phyloP scores from a whole-genome alignment of 1,140 invertebrate species.

The Drosophila eugracilis region DNA sequence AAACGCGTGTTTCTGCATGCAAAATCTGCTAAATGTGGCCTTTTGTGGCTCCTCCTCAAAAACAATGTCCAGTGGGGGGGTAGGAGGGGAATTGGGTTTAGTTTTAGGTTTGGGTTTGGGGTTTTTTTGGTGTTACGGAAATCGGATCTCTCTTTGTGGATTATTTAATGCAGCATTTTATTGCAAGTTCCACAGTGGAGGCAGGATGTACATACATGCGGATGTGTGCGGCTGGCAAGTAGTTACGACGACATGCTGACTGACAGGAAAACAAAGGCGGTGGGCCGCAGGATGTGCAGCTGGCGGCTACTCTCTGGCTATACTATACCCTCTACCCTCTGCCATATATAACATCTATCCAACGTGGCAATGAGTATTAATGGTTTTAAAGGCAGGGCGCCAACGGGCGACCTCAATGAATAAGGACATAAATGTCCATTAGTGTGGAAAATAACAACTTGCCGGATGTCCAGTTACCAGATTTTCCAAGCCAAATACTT shows the following conservation, averaged over 20 bases:
- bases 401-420: not conserved
- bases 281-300: not conserved
- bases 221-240: slow-evolving; percentile 2
- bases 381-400: slow-evolving; percentile 7
- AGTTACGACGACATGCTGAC: slow-evolving; percentile 38
- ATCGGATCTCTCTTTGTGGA: slow-evolving; percentile 5
- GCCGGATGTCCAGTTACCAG: not conserved
- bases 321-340: too few relatives aligned
- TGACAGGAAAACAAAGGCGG: slow-evolving; percentile 23
- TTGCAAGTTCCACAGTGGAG: not conserved
- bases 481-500: not conserved
- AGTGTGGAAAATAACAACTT: slow-evolving; percentile 8
- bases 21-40: slow-evolving; percentile 49
- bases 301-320: too few relatives aligned
- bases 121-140: not conserved
- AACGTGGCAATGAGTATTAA: slow-evolving; percentile 9
- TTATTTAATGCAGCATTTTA: slow-evolving; percentile 28
- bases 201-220: not conserved
- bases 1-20: slow-evolving; percentile 39
- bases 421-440: slow-evolving; percentile 31
- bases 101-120: not conserved
- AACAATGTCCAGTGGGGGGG: not conserved
- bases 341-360: not conserved
- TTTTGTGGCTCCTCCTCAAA: slow-evolving; percentile 12
- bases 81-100: not conserved